Percentiles rank a stretch among this genome's conserved stretches.
Evolutionary conservation across 2,113 vertebrate genomes (phyloP).

Genomic region (Daubentonia madagascariensis): DNA sequence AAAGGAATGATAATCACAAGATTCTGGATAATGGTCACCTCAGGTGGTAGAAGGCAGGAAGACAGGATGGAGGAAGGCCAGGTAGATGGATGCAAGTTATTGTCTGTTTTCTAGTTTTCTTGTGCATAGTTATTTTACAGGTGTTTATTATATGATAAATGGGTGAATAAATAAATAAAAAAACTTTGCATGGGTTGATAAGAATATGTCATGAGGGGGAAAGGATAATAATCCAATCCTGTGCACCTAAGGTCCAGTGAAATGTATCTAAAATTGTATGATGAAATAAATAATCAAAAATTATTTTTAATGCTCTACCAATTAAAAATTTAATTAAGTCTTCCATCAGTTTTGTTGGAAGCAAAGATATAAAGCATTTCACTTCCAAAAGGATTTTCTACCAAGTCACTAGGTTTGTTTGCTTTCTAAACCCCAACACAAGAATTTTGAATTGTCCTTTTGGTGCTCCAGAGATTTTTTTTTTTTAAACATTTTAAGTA

Average conservation of each 20-base stretch:
- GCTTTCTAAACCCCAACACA: too few species aligned
- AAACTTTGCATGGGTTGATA: not conserved
- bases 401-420: too few species aligned
- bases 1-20: not conserved
- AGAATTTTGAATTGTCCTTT: too few species aligned
- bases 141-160: not conserved
- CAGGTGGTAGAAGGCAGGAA: not conserved
- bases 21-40: not conserved
- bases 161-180: not conserved
- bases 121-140: not conserved
- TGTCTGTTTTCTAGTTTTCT: not conserved
- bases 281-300: constrained; percentile 21
- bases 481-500: not conserved
- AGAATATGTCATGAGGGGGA: not conserved
- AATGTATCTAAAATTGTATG: not conserved
- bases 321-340: too few species aligned
- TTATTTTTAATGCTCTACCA: not conserved
- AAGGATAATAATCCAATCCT: not conserved
- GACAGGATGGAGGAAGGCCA: not conserved
- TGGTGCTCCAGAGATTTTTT: too few species aligned
- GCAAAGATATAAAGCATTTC: too few species aligned
- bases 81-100: not conserved
- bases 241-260: not conserved
- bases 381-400: too few species aligned
- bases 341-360: too few species aligned